Evolutionary conservation across 1,140 invertebrate species (phyloP).

Genomic region (Aphelinus atriplicis): DNA sequence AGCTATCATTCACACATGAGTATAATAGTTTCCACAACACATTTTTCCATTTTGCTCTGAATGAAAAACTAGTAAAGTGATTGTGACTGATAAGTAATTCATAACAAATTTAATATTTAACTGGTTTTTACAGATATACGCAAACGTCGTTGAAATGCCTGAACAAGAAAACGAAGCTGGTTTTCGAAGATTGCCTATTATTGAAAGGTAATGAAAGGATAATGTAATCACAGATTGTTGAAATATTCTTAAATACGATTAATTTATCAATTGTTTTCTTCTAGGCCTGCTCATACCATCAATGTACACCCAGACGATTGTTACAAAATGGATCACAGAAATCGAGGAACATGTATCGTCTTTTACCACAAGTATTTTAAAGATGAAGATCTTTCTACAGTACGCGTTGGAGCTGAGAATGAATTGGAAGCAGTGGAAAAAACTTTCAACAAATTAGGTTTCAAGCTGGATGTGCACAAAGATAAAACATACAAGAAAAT

Average conservation of each 20-base stretch:
- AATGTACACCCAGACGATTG: conserved; percentile 43
- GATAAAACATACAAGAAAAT: conserved; percentile 49
- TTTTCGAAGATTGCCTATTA: no score
- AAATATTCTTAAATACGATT: background rate
- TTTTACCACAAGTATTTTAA: conserved; percentile 77
- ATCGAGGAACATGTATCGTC: conserved; percentile 76
- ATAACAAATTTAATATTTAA: no score
- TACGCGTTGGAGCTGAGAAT: conserved; percentile 47
- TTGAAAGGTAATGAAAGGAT: no score
- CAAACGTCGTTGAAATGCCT: no score
- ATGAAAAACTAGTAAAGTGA: no score
- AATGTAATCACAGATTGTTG: background rate
- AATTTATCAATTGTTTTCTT: conserved; percentile 2
- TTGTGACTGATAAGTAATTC: no score
- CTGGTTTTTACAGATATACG: no score
- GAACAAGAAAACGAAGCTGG: no score
- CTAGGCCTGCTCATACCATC: background rate
- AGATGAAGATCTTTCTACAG: conserved; percentile 45
- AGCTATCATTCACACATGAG: no score
- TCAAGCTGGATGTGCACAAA: conserved; percentile 45
- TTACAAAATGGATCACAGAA: conserved; percentile 75
- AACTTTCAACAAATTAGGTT: conserved; percentile 53
- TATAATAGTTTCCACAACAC: no score
- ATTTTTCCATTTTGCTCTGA: no score
- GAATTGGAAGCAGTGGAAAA: conserved; percentile 50